Evolutionary conservation across 1,140 invertebrate species (phyloP).

Genomic region (Hermetia illucens): DNA sequence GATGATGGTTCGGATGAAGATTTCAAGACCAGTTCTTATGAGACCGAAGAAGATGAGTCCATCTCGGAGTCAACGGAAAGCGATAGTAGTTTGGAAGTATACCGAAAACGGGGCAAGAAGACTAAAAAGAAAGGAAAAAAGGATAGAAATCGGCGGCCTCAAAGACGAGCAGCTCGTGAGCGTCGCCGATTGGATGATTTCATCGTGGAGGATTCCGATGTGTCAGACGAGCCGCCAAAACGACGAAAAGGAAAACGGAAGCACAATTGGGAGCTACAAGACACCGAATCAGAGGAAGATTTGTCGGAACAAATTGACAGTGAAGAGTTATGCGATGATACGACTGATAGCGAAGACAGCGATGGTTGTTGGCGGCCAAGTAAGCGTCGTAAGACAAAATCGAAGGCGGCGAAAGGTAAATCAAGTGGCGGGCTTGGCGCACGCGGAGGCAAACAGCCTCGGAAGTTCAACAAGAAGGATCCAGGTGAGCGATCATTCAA

Average conservation of each 20-base stretch:
- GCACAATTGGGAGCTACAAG: constrained; percentile 29
- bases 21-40: constrained; percentile 48
- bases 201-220: constrained; percentile 24
- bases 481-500: constrained; percentile 2
- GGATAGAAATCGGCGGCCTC: constrained; percentile 19
- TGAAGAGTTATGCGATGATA: constrained; percentile 34
- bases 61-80: constrained; percentile 19
- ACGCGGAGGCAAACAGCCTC: constrained; percentile 15
- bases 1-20: constrained; percentile 75
- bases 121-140: constrained; percentile 10
- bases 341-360: constrained; percentile 20
- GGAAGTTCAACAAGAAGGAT: constrained; percentile 16
- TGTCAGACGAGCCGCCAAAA: constrained; percentile 13
- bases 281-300: constrained; percentile 38
- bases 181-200: constrained; percentile 24
- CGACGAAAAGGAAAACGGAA: constrained; percentile 24
- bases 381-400: constrained; percentile 17
- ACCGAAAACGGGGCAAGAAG: constrained; percentile 11
- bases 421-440: constrained; percentile 10
- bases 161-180: constrained; percentile 19
- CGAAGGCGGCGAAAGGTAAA: constrained; percentile 14
- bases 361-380: constrained; percentile 24
- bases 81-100: constrained; percentile 24
- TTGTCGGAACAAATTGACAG: constrained; percentile 42
- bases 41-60: constrained; percentile 20